Evolutionary conservation across 2,888 invertebrate genomes (phyloP).

Genomic region (Thymelicus sylvestris): DNA sequence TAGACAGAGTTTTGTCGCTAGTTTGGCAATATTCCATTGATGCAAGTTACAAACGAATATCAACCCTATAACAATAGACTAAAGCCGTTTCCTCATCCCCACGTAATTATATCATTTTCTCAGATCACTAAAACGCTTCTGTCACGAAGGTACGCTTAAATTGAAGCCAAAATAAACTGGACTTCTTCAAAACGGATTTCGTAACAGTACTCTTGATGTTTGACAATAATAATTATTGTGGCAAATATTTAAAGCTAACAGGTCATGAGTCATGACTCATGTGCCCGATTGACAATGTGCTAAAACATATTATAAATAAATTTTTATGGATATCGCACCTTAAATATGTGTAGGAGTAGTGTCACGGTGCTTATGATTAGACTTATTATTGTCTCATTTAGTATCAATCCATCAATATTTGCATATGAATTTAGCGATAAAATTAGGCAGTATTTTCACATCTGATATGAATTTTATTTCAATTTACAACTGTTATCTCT

Average conservation of each 20-base stretch:
- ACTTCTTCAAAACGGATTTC: constrained; percentile 67
- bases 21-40: constrained; percentile 76
- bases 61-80: constrained; percentile 39
- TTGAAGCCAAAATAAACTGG: constrained; percentile 78
- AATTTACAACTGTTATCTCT: constrained; percentile 6
- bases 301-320: constrained; percentile 41
- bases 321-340: constrained; percentile 39
- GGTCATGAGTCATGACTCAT: constrained; percentile 43
- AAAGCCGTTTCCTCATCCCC: constrained; percentile 48
- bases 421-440: constrained; percentile 15
- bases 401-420: constrained; percentile 21
- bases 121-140: constrained; percentile 59
- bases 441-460: constrained; percentile 26
- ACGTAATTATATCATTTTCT: constrained; percentile 48
- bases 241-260: constrained; percentile 51
- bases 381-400: constrained; percentile 9
- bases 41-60: constrained; percentile 43
- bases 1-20: constrained; percentile 76
- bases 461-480: constrained; percentile 24
- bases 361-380: constrained; percentile 22
- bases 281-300: constrained; percentile 39
- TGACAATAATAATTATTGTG: constrained; percentile 55
- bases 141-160: constrained; percentile 71
- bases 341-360: constrained; percentile 29
- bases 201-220: constrained; percentile 59